A percentile compares a stretch with the other conserved stretches of the same genome.
Evolutionary conservation across 2,113 vertebrate species (phyloP).

Genomic region (Aplodontia rufa): DNA sequence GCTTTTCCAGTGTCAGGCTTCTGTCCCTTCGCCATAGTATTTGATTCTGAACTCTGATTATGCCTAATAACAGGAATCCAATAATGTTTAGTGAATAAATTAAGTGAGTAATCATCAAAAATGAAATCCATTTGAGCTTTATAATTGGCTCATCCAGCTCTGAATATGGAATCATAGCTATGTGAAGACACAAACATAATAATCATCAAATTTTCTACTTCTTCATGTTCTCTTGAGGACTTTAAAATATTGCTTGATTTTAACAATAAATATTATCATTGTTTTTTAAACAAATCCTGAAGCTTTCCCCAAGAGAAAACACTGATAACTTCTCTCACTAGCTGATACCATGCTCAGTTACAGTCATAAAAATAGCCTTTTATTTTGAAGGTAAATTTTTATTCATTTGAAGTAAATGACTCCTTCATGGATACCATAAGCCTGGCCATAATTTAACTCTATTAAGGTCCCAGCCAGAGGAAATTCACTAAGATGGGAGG

Average conservation of each 20-base stretch:
- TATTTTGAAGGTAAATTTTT: conserved; percentile 40
- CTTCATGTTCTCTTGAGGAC: background rate
- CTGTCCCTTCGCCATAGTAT: background rate
- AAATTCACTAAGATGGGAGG: conserved; percentile 44
- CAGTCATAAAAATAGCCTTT: background rate
- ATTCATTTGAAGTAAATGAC: conserved; percentile 9
- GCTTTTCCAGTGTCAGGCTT: background rate
- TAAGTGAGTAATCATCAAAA: background rate
- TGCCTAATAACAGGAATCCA: background rate
- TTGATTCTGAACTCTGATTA: background rate
- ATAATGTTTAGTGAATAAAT: background rate
- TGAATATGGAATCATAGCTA: background rate
- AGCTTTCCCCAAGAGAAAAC: background rate
- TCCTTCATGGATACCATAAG: background rate
- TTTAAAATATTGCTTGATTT: background rate
- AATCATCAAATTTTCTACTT: background rate
- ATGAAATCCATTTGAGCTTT: background rate
- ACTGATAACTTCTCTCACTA: background rate
- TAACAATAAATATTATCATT: background rate
- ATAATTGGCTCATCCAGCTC: background rate
- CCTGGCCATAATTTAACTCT: background rate
- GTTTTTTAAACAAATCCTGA: background rate
- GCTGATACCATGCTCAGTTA: background rate
- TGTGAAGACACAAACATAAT: background rate
- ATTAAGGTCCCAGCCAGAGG: background rate